Conservation (phyloP, 1,140 invertebrate species). For the Formica exsecta region DNA sequence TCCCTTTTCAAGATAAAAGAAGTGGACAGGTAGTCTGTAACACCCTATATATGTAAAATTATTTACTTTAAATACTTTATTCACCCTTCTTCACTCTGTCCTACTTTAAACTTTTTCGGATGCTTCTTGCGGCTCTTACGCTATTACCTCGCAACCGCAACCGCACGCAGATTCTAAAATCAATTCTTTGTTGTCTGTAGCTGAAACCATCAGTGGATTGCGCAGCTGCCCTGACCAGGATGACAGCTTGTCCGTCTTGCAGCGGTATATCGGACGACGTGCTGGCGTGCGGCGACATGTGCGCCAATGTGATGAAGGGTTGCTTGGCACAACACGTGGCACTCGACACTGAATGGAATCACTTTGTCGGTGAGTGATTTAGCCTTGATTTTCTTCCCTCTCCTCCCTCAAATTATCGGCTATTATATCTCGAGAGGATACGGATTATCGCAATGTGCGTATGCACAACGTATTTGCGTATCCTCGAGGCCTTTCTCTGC, state of each 20-base stretch:
- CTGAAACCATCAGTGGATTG: conserved; percentile 89
- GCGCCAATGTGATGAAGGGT: conserved; percentile 95
- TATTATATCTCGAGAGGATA: conserved; percentile 34
- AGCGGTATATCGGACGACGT: conserved; percentile 89
- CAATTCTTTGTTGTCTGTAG: conserved; percentile 74
- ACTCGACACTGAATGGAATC: conserved; percentile 95
- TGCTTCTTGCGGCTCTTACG: conserved; percentile 9
- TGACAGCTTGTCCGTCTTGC: conserved; percentile 95
- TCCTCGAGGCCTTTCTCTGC: background rate
- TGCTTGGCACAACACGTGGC: conserved; percentile 95
- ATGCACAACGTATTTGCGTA: background rate
- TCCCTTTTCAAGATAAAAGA: no score
- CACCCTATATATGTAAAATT: no score
- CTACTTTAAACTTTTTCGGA: background rate
- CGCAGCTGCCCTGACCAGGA: conserved; percentile 92
- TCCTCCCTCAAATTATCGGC: background rate
- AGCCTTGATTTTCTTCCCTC: conserved; percentile 9
- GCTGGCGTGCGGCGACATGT: conserved; percentile 95
- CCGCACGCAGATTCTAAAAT: background rate
- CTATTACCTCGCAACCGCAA: conserved; percentile 8
- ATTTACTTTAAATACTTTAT: no score
- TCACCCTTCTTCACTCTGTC: background rate
- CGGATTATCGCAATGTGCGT: conserved; percentile 4
- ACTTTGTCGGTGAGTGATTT: conserved; percentile 93
- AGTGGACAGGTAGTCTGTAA: no score